Base-by-base conservation (phyloP, 1,140 invertebrate genomes). In the Steinernema feltiae region DNA sequence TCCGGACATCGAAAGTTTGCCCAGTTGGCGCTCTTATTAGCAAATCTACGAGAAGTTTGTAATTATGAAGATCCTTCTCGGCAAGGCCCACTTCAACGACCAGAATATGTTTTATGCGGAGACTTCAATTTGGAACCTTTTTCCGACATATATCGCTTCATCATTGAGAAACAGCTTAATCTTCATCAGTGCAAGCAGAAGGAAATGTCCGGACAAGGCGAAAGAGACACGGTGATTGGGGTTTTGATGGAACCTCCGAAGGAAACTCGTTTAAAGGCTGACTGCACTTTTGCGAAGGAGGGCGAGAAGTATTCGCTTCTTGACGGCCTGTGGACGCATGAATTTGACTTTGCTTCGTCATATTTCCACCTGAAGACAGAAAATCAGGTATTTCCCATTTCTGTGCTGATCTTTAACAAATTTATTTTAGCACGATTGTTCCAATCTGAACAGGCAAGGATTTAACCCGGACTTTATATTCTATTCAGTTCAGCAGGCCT, bases 1-100 rank as follows among this genome's bases (percentile, higher is more conserved):
- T 87, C 95, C 30, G 90, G 92, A 29, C 94, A 98, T 87, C 90
- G 97, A 0, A 91, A 94, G 82, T 88, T 96, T 21, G 94, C 93
- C 0, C 95, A 98, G 87, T 41, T 79, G 46, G 69, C 77, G 1
- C 48, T 79, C 17, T 73, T 79, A 0, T 53, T 79, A 17, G 76
- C 78, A 18, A 31, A 63, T 21, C 70, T 79, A 2, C 1, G 71
- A 3, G 30, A 70, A 21, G 78, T 79, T 29, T 31, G 76, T 15
- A 17, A n/a, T 21, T 18, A 7, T 72, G 29, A 30, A 29, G 31
- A 15, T 29, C 21, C 18, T 7, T n/a, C n/a, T n/a, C 21, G 30
- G 2, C 1, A 71, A 15, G 32, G 46, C 17, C 32, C 35, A 1
- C 73, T 87, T 17, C 78, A 82, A 27, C 91, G 93, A 84, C 85